A percentile compares a stretch with the other conserved stretches of the same genome.
Evolutionary conservation across 2,113 vertebrate species (phyloP).

Genomic region (Baryphthengus martii): DNA sequence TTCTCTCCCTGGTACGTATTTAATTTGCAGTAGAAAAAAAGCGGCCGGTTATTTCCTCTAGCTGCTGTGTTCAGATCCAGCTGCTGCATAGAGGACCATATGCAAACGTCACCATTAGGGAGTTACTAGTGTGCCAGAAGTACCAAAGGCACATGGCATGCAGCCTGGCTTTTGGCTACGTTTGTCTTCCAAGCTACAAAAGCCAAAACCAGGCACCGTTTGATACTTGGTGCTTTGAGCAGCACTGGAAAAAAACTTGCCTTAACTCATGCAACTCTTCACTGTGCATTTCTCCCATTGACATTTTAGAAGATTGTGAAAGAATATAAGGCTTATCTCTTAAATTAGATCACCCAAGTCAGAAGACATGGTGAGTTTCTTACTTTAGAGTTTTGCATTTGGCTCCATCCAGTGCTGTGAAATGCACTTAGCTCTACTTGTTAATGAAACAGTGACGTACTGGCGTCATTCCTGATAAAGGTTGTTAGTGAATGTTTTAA

Average conservation of each 20-base stretch:
- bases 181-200: conserved; percentile 35
- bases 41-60: not conserved
- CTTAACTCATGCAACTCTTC: not conserved
- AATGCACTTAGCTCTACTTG: not conserved
- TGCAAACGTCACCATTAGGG: not conserved
- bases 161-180: not conserved
- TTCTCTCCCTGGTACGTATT: not conserved
- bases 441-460: conserved; percentile 15
- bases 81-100: conserved; percentile 30
- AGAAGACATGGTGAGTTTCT: not conserved
- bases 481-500: not conserved
- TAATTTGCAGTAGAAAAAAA: conserved; percentile 16
- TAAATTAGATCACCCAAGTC: not conserved
- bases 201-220: not conserved
- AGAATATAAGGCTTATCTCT: not conserved
- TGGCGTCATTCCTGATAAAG: conserved; percentile 15
- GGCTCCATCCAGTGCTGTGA: not conserved
- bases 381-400: conserved; percentile 27
- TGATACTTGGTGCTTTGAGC: not conserved
- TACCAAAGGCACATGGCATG: not conserved
- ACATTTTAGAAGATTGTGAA: not conserved
- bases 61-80: conserved; percentile 6
- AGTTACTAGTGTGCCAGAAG: not conserved
- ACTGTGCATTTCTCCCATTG: not conserved
- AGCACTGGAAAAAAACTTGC: not conserved